Percentiles rank a stretch among this genome's conserved stretches.
Conservation (phyloP, 2,113 vertebrate genomes). For the Anarrhichthys ocellatus region DNA sequence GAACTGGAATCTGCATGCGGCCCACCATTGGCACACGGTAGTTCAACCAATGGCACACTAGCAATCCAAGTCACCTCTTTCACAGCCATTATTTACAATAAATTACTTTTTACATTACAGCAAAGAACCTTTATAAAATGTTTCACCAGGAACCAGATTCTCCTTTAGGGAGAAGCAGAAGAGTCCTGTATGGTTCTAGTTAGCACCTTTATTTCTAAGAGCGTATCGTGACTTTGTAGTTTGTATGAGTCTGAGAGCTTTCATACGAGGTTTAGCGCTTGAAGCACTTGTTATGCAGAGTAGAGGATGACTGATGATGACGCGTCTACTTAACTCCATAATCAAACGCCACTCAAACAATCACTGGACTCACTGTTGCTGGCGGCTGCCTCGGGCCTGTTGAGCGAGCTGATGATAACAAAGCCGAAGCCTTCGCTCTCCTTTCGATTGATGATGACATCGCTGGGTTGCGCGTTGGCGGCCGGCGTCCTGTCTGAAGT, state of each 20-base stretch:
- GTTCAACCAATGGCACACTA: too few relatives aligned
- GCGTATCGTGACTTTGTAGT: background rate
- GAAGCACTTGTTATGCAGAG: conserved; percentile 28
- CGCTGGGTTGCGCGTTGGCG: conserved; percentile 88
- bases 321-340: conserved; percentile 26
- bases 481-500: conserved; percentile 84
- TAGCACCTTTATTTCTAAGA: too few relatives aligned
- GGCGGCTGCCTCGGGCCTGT: conserved; percentile 90
- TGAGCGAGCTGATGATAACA: conserved; percentile 98
- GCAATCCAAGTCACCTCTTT: too few relatives aligned
- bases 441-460: conserved; percentile 94
- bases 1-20: too few relatives aligned
- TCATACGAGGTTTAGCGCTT: conserved; percentile 1
- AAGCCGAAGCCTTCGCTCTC: conserved; percentile 98
- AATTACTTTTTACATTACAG: too few relatives aligned
- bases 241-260: conserved; percentile 25
- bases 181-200: too few relatives aligned
- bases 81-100: too few relatives aligned
- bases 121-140: too few relatives aligned
- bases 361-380: conserved; percentile 87
- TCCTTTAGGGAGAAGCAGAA: too few relatives aligned
- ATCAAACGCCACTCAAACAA: conserved; percentile 1
- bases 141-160: too few relatives aligned
- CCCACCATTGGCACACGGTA: too few relatives aligned
- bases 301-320: conserved; percentile 12